A percentile compares a stretch with the other conserved stretches of the same genome.
Evolutionary conservation across 2,888 invertebrate species (phyloP).

Genomic region (Elmis aenea): DNA sequence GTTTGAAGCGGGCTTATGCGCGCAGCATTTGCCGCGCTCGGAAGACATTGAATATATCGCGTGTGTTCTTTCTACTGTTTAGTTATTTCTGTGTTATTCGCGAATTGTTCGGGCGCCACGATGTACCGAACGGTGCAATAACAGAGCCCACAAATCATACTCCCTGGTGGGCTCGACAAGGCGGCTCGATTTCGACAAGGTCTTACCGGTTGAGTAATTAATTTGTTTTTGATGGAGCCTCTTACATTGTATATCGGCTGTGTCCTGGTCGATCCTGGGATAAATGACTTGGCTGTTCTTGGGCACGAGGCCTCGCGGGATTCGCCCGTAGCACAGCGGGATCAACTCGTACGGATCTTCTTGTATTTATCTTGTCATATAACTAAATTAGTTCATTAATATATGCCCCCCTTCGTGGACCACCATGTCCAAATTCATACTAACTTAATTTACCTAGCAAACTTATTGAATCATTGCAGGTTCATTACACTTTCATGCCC

Average conservation of each 20-base stretch:
- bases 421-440: slow-evolving; percentile 17
- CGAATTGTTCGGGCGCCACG: slow-evolving; percentile 16
- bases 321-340: slow-evolving; percentile 35
- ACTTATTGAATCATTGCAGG: slow-evolving; percentile 14
- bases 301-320: slow-evolving; percentile 41
- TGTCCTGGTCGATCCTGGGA: slow-evolving; percentile 32
- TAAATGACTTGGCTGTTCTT: slow-evolving; percentile 41
- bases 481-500: too few species aligned
- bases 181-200: slow-evolving; percentile 42
- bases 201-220: slow-evolving; percentile 43
- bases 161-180: slow-evolving; percentile 39
- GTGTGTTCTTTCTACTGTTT: slow-evolving; percentile 7
- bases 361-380: slow-evolving; percentile 47
- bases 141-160: slow-evolving; percentile 40
- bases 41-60: too few species aligned
- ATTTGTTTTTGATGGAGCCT: slow-evolving; percentile 45
- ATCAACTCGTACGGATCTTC: slow-evolving; percentile 43
- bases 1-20: too few species aligned
- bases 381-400: slow-evolving; percentile 43
- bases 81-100: slow-evolving; percentile 16
- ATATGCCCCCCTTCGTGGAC: slow-evolving; percentile 20
- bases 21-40: too few species aligned
- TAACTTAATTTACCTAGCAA: slow-evolving; percentile 19
- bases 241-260: slow-evolving; percentile 23
- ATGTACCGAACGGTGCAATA: slow-evolving; percentile 26